A percentile compares a stretch with the other conserved stretches of the same genome.
phyloP scores from a whole-genome alignment of 1,140 invertebrate genomes.

The Druon quercuslanigerum region DNA sequence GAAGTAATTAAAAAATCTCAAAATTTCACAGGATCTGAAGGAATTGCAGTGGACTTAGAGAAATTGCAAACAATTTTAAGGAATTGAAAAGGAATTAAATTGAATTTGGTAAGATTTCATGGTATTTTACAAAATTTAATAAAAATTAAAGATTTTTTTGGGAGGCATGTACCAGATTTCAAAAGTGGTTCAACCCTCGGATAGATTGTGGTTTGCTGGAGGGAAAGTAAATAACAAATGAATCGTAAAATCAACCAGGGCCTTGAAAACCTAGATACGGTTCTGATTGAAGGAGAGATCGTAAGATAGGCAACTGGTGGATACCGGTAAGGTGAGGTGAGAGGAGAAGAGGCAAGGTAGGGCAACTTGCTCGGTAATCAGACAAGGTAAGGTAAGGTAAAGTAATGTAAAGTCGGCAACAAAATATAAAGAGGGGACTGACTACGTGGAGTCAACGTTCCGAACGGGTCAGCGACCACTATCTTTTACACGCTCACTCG shows the following conservation, averaged over 20 bases:
- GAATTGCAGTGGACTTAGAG: too few species aligned
- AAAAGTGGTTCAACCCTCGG: not conserved
- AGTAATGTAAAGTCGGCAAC: constrained; percentile 59
- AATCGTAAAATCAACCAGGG: not conserved
- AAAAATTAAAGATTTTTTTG: too few species aligned
- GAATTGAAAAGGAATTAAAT: too few species aligned
- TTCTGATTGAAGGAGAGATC: constrained; percentile 29
- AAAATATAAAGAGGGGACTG: constrained; percentile 69
- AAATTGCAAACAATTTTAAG: too few species aligned
- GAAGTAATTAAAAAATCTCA: too few species aligned
- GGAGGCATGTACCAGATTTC: not conserved
- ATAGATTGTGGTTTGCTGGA: not conserved
- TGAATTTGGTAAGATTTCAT: too few species aligned
- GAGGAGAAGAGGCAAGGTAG: constrained; percentile 42
- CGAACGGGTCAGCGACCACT: constrained; percentile 75
- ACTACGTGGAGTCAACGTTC: constrained; percentile 75
- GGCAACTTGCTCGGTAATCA: constrained; percentile 35
- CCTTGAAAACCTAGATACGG: constrained; percentile 21
- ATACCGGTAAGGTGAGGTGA: constrained; percentile 15
- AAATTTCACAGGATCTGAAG: too few species aligned
- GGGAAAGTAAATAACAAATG: not conserved
- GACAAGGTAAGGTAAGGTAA: constrained; percentile 51
- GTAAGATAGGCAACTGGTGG: constrained; percentile 27
- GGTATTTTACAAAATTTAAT: too few species aligned
- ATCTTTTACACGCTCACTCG: constrained; percentile 62